These are phyloP conservation scores for Julus scandinavius DNA, from an alignment of 2,888 invertebrate species.

Conservation along the genomic window DNA sequence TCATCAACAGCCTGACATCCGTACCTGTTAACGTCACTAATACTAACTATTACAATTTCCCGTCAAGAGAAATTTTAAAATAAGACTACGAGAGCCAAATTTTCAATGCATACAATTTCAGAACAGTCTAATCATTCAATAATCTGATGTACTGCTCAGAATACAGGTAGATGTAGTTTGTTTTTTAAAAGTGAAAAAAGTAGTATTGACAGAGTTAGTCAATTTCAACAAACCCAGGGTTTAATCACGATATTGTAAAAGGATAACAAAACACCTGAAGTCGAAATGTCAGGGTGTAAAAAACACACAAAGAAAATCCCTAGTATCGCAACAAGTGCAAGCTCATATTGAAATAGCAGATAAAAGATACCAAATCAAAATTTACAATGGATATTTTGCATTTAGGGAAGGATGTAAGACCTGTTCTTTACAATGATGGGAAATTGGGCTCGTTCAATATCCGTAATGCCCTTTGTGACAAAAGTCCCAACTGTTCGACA, in stretches of 20 bases:
- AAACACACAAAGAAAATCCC: background rate
- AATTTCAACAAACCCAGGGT: too few relatives aligned
- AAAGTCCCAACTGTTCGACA: background rate
- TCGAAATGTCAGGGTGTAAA: background rate
- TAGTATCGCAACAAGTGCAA: background rate
- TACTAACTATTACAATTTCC: background rate
- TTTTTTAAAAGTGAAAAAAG: too few relatives aligned
- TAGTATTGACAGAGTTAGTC: too few relatives aligned
- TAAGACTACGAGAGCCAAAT: too few relatives aligned
- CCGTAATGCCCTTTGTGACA: background rate
- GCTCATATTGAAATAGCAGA: background rate
- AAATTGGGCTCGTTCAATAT: background rate
- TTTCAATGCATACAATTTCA: too few relatives aligned
- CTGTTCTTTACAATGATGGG: background rate
- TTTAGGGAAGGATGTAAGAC: background rate
- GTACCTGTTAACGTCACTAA: background rate
- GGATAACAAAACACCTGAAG: background rate
- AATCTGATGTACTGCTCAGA: too few relatives aligned
- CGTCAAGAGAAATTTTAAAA: too few relatives aligned
- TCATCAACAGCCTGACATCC: background rate
- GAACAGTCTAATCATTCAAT: too few relatives aligned
- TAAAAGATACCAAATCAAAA: background rate
- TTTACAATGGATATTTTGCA: constrained; percentile 1
- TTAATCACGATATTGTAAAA: too few relatives aligned
- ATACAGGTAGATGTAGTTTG: too few relatives aligned